These are phyloP conservation scores for Lymantria dispar DNA, from an alignment of 2,888 invertebrate genomes.

Conservation along the genomic window DNA sequence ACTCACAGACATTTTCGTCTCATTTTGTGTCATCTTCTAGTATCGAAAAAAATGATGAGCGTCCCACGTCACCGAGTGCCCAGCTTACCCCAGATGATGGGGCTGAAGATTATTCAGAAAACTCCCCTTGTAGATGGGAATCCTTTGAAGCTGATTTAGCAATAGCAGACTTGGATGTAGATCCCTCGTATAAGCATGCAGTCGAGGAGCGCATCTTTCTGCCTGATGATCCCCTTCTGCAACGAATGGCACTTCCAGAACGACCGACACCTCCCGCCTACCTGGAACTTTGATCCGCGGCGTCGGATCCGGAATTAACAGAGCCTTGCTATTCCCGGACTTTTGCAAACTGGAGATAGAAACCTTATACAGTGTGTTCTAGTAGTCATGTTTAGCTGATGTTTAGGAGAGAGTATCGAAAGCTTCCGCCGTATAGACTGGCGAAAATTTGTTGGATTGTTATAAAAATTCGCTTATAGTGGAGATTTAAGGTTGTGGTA, in stretches of 20 bases:
- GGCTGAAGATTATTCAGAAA: constrained; percentile 66
- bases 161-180: constrained; percentile 83
- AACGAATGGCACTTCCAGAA: constrained; percentile 76
- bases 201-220: constrained; percentile 84
- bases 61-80: constrained; percentile 80
- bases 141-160: constrained; percentile 84
- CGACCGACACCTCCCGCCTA: constrained; percentile 83
- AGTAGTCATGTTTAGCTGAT: constrained; percentile 51
- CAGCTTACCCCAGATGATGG: constrained; percentile 81
- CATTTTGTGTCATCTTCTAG: constrained; percentile 82
- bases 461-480: constrained; percentile 70
- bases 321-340: constrained; percentile 59
- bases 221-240: constrained; percentile 82
- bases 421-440: constrained; percentile 61
- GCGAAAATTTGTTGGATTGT: constrained; percentile 67
- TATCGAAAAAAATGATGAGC: constrained; percentile 70
- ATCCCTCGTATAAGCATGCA: constrained; percentile 84
- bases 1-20: constrained; percentile 84
- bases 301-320: constrained; percentile 73
- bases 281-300: constrained; percentile 76
- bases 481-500: constrained; percentile 77
- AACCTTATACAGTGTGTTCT: constrained; percentile 45
- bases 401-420: constrained; percentile 44
- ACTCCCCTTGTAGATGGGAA: constrained; percentile 83
- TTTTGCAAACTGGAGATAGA: constrained; percentile 53